Evolutionary conservation across 2,113 vertebrate genomes (phyloP).

Genomic region (Parotia lawesii): DNA sequence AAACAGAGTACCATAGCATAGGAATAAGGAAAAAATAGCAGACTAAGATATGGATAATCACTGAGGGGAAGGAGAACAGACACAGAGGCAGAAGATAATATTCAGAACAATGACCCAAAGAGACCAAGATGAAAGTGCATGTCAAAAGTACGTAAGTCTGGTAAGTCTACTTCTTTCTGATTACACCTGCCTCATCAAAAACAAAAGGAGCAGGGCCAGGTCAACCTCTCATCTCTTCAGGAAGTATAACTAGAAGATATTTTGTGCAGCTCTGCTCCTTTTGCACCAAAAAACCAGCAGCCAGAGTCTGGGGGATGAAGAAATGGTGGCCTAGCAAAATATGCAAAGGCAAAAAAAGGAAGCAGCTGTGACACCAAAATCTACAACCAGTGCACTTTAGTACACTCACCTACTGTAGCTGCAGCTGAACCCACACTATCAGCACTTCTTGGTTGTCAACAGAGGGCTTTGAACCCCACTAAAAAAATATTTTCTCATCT

Average conservation of each 20-base stretch:
- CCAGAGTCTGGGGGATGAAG: not conserved
- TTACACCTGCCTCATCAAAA: not conserved
- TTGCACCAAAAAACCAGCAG: not conserved
- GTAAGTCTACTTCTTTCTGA: not conserved
- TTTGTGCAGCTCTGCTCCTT: not conserved
- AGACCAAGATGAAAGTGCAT: not conserved
- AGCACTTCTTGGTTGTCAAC: not conserved
- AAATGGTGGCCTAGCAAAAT: not conserved
- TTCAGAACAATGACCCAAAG: not conserved
- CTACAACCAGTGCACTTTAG: not conserved
- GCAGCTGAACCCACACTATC: not conserved
- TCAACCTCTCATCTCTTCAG: not conserved
- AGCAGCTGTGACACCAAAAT: not conserved
- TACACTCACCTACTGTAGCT: not conserved
- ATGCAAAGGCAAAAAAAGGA: not conserved
- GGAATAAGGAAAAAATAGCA: not conserved
- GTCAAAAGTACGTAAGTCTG: not conserved
- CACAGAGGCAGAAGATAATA: not conserved
- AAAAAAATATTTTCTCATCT: not conserved
- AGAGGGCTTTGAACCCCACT: not conserved
- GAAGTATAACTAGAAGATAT: not conserved
- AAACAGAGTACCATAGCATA: not conserved
- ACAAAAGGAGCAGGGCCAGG: not conserved
- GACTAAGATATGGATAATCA: not conserved
- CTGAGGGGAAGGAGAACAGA: not conserved